Evolutionary conservation across 2,888 invertebrate genomes (phyloP), one percentile per base, ranked within the genome.

Genomic region (Apodemia duryi): DNA sequence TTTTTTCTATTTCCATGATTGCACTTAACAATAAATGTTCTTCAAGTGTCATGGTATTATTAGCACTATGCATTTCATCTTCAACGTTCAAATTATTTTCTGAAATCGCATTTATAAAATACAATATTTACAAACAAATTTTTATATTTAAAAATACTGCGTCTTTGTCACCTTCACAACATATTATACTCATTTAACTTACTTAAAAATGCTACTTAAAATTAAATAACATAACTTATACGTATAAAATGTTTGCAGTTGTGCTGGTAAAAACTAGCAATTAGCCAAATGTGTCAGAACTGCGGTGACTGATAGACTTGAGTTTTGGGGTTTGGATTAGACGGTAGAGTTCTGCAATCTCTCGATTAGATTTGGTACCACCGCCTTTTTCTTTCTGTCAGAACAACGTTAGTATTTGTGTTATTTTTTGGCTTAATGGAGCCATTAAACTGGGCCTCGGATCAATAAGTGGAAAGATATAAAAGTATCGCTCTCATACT

Each of bases 1-100:
- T 86, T 21, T 66, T 73, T 73, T 88, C 88, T 70, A 85, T 75
- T 73, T 86, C 84, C 66, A 86, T 69, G 13, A 86, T 70, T 66
- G 86, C 75, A 66, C 83, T 80, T 66, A 89, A 70, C 51, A 86
- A 71, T 49, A 84, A 69, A 61, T 83, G 82, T 38, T 88, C 83
- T 77, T 87, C 81, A 63, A 82, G 64, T 2, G 81, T 72, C 75
- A 82, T 79, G 62, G 77, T 72, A 35, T 77, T 73, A 28, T 82
- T 75, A 61, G 75, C 69, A 63, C 78, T 74, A 60, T 73, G 74
- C 35, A 73, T 73, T 66, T 78, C 77, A 62, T 78, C 75, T 29
- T 54, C 49, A 6, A 62, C 49, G 35, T 51, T 63, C 51, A 77
- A 66, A 57, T 79, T 67, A 63, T 73, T 67, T 71, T 82, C 88